Base-by-base conservation (phyloP, 2,888 invertebrate species). In the Sesia apiformis region DNA sequence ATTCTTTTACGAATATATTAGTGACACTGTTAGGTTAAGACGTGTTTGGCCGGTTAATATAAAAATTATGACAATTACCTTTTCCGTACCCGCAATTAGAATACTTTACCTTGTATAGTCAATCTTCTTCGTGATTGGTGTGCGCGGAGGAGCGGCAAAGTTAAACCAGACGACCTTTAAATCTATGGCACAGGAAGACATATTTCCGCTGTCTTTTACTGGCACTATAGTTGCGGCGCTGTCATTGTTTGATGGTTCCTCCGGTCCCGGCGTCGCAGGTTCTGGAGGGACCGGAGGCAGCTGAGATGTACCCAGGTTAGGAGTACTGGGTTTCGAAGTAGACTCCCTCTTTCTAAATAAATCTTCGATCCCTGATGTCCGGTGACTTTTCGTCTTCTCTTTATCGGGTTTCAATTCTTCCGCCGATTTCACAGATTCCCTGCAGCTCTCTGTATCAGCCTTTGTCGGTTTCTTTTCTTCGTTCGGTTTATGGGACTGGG, bases 91-190 rank as follows among this genome's bases (percentile, higher is more conserved):
- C 23, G 23, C 23, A 23, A 23, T 23, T 23, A 23, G 23, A 23
- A 46, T 46, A 46, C 7, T 38, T 7, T 50, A 94, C 94, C 95
- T 93, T 0, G 98, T 98, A 69, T 95, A 97, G 78, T 98, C 98
- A 65, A 98, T 97, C 85, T 97, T 97, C 63, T 96, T 92, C 0
- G 97, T 97, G 52, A 97, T 97, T 0, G 98, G 97, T 2, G 97
- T 96, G 59, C 97, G 93, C 0, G 98, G 98, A 0, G 98, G 98
- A 0, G 98, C 98, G 4, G 98, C 98, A 84, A 98, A 98, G 78
- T 98, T 98, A 70, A 98, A 97, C 98, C 98, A 98, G 51, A 97
- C 95, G 0, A 95, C 93, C 76, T 95, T 95, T 55, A 98, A 84
- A 72, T 98, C 96, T 54, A 98, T 94, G 3, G 96, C 93, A 67